phyloP scores from a whole-genome alignment of 2,888 invertebrate genomes.

The Nemotelus nigrinus region DNA sequence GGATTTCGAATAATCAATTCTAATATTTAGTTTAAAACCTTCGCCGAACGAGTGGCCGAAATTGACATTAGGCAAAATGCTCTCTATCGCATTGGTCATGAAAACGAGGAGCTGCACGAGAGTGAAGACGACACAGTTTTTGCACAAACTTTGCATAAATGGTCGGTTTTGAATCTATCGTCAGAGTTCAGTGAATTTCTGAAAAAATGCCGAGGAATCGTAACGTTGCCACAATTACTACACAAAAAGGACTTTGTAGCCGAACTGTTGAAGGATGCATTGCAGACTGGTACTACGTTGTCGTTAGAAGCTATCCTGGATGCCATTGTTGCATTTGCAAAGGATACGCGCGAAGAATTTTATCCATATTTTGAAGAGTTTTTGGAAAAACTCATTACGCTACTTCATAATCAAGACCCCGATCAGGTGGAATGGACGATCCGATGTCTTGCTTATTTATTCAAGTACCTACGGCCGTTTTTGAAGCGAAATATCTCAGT shows the following conservation, averaged over 20 bases:
- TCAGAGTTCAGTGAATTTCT: slow-evolving; percentile 82
- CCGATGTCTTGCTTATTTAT: slow-evolving; percentile 86
- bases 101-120: slow-evolving; percentile 73
- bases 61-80: slow-evolving; percentile 85
- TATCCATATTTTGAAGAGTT: slow-evolving; percentile 85
- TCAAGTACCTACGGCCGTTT: slow-evolving; percentile 87
- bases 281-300: slow-evolving; percentile 76
- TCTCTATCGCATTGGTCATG: slow-evolving; percentile 83
- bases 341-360: slow-evolving; percentile 89
- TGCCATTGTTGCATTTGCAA: slow-evolving; percentile 83
- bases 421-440: slow-evolving; percentile 89
- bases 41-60: slow-evolving; percentile 85
- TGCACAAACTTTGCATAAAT: slow-evolving; percentile 84
- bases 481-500: slow-evolving; percentile 81
- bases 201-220: slow-evolving; percentile 77
- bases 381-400: slow-evolving; percentile 75
- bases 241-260: slow-evolving; percentile 82
- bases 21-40: slow-evolving; percentile 80
- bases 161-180: slow-evolving; percentile 88
- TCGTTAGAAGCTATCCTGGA: slow-evolving; percentile 85
- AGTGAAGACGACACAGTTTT: slow-evolving; percentile 79
- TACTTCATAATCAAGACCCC: slow-evolving; percentile 79
- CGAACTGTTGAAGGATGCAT: slow-evolving; percentile 75
- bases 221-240: slow-evolving; percentile 86
- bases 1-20: neutral